Evolutionary conservation across 2,113 vertebrate species (phyloP).

Genomic region (Cebus imitator): DNA sequence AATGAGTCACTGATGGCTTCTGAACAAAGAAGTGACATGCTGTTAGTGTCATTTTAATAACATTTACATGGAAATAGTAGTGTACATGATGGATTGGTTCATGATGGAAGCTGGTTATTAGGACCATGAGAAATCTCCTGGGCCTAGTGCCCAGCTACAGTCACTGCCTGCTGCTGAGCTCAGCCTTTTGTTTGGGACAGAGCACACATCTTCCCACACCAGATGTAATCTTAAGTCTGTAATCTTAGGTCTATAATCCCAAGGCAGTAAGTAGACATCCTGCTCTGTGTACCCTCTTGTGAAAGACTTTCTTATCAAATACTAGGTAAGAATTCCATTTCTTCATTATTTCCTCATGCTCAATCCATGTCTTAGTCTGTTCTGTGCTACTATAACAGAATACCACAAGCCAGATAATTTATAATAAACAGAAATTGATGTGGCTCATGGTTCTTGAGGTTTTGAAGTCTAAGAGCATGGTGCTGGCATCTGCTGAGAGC

Average conservation of each 20-base stretch:
- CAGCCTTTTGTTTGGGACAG: background rate
- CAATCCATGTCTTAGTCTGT: background rate
- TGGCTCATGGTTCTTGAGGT: background rate
- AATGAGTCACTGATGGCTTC: background rate
- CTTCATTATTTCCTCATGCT: background rate
- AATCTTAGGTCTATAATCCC: background rate
- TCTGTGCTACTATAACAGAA: background rate
- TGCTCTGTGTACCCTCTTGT: background rate
- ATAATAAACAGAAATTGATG: background rate
- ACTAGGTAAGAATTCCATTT: background rate
- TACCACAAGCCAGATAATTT: background rate
- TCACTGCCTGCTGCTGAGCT: background rate
- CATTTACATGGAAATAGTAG: background rate
- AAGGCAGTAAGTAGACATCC: background rate
- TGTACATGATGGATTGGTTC: background rate
- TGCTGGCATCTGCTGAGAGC: background rate
- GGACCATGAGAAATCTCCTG: conserved; percentile 9
- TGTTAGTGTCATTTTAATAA: conserved; percentile 32
- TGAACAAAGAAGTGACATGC: conserved; percentile 25
- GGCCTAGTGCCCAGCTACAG: background rate
- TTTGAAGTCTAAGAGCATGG: background rate
- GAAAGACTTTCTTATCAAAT: background rate
- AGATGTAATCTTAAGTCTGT: background rate
- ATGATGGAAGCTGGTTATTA: background rate
- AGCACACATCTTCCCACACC: background rate